phyloP scores from a whole-genome alignment of 2,113 vertebrate species.

The Calyptomena viridis region DNA sequence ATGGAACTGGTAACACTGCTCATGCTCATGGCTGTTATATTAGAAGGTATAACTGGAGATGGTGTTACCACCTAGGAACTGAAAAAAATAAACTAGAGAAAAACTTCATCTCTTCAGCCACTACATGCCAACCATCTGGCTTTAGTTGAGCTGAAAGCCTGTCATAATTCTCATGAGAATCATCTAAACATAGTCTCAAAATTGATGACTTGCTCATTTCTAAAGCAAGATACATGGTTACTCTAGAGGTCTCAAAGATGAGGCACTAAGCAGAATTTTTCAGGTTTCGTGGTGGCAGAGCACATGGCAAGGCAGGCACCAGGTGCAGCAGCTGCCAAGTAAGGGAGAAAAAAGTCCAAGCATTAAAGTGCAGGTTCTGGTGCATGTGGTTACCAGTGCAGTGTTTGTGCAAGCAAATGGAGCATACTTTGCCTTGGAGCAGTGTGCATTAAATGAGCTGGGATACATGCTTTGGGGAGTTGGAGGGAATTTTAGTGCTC shows the following conservation, averaged over 20 bases:
- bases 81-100: neutral
- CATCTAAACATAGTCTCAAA: neutral
- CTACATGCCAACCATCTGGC: neutral
- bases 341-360: neutral
- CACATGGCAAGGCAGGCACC: neutral
- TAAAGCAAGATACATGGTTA: neutral
- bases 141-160: neutral
- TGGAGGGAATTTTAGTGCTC: neutral
- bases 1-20: neutral
- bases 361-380: neutral
- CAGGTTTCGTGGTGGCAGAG: neutral
- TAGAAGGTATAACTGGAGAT: neutral
- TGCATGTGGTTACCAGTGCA: neutral
- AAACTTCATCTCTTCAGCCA: neutral
- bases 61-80: neutral
- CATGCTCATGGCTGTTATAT: neutral
- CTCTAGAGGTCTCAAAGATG: neutral
- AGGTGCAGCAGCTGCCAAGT: neutral
- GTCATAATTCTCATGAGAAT: neutral
- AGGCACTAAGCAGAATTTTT: neutral
- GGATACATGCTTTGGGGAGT: neutral
- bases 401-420: neutral
- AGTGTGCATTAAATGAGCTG: neutral
- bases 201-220: neutral
- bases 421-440: neutral